Conservation (phyloP, 1,140 invertebrate genomes). For the Cydia pomonella region DNA sequence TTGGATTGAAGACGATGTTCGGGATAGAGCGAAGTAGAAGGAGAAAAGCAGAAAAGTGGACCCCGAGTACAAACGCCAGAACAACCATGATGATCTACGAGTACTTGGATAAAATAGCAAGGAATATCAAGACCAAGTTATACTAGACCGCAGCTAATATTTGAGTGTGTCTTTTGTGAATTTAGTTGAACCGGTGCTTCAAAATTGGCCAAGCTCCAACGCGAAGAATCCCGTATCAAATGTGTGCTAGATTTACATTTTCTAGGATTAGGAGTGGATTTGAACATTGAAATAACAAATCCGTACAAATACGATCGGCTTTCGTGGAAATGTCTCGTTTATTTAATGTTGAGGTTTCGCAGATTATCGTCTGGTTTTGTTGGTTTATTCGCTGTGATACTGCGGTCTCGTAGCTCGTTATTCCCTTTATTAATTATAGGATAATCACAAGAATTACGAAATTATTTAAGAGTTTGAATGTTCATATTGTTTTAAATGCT, state of each 20-base stretch:
- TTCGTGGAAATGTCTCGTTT: not conserved
- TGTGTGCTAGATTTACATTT: slow-evolving; percentile 9
- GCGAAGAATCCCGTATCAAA: slow-evolving; percentile 28
- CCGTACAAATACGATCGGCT: not conserved
- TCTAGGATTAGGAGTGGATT: slow-evolving; percentile 28
- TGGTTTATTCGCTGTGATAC: not conserved
- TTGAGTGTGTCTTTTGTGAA: not conserved
- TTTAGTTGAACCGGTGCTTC: not conserved
- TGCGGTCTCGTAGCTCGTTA: too few species aligned
- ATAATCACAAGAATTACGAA: not conserved
- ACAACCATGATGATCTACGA: slow-evolving; percentile 18
- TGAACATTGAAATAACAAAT: slow-evolving; percentile 18
- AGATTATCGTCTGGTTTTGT: slow-evolving; percentile 1
- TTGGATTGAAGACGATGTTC: too few species aligned
- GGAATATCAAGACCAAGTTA: slow-evolving; percentile 35
- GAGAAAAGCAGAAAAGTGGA: too few species aligned
- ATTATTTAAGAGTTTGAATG: not conserved
- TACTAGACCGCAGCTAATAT: not conserved
- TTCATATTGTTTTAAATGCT: not conserved
- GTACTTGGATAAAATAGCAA: slow-evolving; percentile 33
- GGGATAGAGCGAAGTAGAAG: too few species aligned
- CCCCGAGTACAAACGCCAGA: too few species aligned
- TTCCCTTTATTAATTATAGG: not conserved
- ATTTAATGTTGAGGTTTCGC: not conserved
- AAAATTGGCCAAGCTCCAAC: slow-evolving; percentile 17